Conservation (phyloP, 2,113 vertebrate species). For the Ochotona princeps region DNA sequence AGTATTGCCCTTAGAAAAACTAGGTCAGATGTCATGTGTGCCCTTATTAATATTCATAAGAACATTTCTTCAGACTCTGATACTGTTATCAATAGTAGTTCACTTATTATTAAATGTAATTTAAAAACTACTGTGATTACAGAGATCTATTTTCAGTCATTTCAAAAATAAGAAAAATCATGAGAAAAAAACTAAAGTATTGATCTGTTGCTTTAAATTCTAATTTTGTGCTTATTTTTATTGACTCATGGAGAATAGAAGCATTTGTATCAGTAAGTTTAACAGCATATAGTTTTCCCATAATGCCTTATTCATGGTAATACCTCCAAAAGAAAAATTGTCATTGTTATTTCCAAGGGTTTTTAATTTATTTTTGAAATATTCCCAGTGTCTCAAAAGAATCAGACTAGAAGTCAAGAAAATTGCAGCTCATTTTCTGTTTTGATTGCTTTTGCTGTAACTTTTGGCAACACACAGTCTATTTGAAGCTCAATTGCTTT, state of each 20-base stretch:
- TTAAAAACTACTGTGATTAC: not conserved
- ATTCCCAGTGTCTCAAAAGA: not conserved
- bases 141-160: conserved; percentile 19
- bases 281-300: not conserved
- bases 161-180: conserved; percentile 12
- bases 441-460: conserved; percentile 22
- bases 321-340: conserved; percentile 30
- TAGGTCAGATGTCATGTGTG: not conserved
- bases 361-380: conserved; percentile 29
- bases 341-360: not conserved
- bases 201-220: conserved; percentile 16
- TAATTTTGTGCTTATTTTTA: conserved; percentile 34
- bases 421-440: not conserved
- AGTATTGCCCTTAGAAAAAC: not conserved
- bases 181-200: not conserved
- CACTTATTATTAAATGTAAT: not conserved
- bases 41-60: not conserved
- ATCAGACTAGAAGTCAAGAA: not conserved
- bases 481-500: not conserved
- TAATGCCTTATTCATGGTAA: not conserved
- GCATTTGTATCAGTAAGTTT: conserved; percentile 5
- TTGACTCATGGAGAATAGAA: conserved; percentile 39
- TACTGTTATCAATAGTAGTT: not conserved
- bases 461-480: not conserved
- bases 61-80: not conserved